Base-by-base conservation (phyloP, 2,797 vertebrate species). In the Pachyuromys duprasi region DNA sequence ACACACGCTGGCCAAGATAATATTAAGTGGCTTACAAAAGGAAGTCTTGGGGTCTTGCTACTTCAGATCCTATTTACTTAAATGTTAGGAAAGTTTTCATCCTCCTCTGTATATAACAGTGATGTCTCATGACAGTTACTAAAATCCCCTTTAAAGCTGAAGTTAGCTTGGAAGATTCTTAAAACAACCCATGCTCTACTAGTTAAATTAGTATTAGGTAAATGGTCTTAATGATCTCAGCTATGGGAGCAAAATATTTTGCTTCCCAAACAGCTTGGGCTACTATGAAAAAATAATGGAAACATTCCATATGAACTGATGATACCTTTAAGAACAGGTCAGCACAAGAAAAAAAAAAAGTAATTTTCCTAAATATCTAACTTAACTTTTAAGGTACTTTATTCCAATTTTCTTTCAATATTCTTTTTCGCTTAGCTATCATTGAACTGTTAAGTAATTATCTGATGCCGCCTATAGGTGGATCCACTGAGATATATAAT, bases 401-500 rank as follows among this genome's bases (percentile, higher is more conserved):
- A 94, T 86, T 91, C 55, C 36, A 60, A n/a, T 62, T 82, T 82
- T 94, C 76, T 86, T 89, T 63, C 26, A 80, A 87, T 81, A 11
- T 63, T 13, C 42, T 89, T 80, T 93, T 89, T 89, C 72, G 90
- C 26, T 97, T 94, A 84, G 83, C 84, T 88, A 93, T 55, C 81
- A 55, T 70, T 65, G 80, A 97, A 92, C 82, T 89, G 79, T 49
- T 93, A 69, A 94, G 94, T 45, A 91, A 76, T 88, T 97, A 97
- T 75, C 93, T 76, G 65, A 69, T 95, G 95, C 89, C 78, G 97
- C 97, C 98, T 97, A 98, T 97, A 98, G 98, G 97, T 97, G 97
- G 98, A 98, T 95, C 98, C 97, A 98, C 82, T 98, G 98, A 98
- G 97, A 94, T 95, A 69, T 22, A 92, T 62, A 55, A 95, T 93